Percentiles rank a stretch among this genome's conserved stretches.
Evolutionary conservation across 2,113 vertebrate species (phyloP).

Genomic region (Tympanuchus pallidicinctus): DNA sequence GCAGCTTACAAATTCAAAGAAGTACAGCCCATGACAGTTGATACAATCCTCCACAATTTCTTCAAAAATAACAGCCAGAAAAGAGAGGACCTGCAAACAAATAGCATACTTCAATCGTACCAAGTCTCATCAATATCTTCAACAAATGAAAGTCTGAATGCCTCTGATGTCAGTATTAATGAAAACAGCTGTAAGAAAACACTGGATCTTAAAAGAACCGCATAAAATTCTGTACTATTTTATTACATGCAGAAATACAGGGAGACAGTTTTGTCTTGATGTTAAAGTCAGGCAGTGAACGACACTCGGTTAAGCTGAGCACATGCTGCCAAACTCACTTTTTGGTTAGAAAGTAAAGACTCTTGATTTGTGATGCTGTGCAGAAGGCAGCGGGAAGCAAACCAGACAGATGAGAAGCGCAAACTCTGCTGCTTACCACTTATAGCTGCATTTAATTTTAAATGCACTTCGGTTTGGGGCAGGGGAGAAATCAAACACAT

Average conservation of each 20-base stretch:
- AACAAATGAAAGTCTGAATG: accelerated
- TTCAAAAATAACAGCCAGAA: constrained; percentile 89
- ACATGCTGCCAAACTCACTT: background rate
- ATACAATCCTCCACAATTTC: constrained; percentile 82
- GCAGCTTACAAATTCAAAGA: constrained; percentile 93
- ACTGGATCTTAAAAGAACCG: background rate
- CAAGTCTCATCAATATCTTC: background rate
- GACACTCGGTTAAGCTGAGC: background rate
- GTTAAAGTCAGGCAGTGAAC: background rate
- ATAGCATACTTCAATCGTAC: background rate
- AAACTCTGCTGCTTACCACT: background rate
- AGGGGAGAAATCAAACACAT: background rate
- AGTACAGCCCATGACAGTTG: constrained; percentile 83
- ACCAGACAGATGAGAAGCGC: accelerated
- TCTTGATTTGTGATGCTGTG: background rate
- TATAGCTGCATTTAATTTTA: background rate
- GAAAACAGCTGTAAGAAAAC: background rate
- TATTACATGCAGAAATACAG: background rate
- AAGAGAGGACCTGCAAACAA: constrained; percentile 83
- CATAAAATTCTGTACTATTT: background rate
- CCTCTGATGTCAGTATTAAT: background rate
- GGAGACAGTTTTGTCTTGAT: background rate
- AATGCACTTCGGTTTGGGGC: background rate
- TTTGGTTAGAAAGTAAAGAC: background rate
- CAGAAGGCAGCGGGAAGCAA: background rate